Conservation (phyloP, 2,113 vertebrate species). For the Bettongia penicillata region DNA sequence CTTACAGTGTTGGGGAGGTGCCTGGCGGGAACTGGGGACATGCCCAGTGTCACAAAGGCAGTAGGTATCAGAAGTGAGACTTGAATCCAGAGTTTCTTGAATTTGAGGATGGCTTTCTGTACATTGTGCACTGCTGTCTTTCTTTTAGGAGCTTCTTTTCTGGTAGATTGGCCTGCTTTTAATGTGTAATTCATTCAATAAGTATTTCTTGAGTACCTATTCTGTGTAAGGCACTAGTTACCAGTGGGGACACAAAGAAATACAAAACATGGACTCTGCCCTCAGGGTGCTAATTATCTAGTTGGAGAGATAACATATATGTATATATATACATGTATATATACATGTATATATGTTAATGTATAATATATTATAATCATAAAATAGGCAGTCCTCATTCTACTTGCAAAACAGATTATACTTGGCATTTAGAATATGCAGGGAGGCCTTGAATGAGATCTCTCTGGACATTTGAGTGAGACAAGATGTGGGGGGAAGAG, state of each 20-base stretch:
- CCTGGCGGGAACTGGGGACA: not conserved
- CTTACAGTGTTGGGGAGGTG: not conserved
- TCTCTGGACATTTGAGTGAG: not conserved
- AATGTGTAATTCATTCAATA: not conserved
- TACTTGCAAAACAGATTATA: not conserved
- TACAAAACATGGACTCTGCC: not conserved
- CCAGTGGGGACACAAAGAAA: not conserved
- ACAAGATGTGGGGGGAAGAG: not conserved
- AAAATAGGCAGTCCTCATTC: not conserved
- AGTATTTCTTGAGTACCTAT: not conserved
- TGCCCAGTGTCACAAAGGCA: not conserved
- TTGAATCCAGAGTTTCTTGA: not conserved
- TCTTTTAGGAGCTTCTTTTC: not conserved
- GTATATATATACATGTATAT: too few relatives aligned
- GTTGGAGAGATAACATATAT: not conserved
- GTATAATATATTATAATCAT: not conserved
- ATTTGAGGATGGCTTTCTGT: not conserved
- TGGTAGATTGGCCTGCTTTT: not conserved
- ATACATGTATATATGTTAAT: not conserved
- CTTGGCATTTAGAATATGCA: not conserved
- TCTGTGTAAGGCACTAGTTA: not conserved
- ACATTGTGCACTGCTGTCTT: not conserved
- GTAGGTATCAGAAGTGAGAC: not conserved
- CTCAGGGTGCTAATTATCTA: not conserved
- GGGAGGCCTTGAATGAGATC: not conserved